Evolutionary conservation across 2,113 vertebrate genomes (phyloP), one percentile per base, ranked within the genome.

Genomic region (Vireo altiloquus): DNA sequence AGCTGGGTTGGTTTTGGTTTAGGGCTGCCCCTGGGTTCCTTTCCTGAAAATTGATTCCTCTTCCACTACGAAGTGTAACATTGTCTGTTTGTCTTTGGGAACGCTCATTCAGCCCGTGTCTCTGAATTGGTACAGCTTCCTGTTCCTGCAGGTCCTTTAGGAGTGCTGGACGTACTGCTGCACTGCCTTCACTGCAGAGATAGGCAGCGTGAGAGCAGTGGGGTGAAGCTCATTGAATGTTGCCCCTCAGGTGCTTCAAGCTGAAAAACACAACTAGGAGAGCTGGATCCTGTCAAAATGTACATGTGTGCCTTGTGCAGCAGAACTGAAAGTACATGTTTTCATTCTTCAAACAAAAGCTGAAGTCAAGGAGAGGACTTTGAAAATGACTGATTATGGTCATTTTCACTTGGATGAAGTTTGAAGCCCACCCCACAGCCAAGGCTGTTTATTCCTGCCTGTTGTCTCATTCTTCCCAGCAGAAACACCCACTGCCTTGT

Each of bases 121-220:
- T 71, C 65, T 1, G 7, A 23, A 44, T 10, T 28, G 24, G 57
- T 85, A 35, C 31, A 39, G 63, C 37, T 75, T 40, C 35, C 49
- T 76, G 11, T 37, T 66, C 40, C 15, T 75, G 70, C 56, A 16
- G 84, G 65, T 52, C 35, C 65, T 64, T 47, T 49, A 49, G 81
- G 37, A 63, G 28, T 3, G 0, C 3, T 54, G 53, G 77, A 11
- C 0, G 0, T 22, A 1, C 47, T 47, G 44, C 56, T 89, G 80
- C 13, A 18, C 46, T 64, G 52, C 65, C 49, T 37, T 65, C 1
- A 1, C 60, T 68, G 69, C 53, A 47, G 9, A 64, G 57, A 10
- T 33, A 46, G 87, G 64, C 19, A 54, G 61, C 0, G 0, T 2
- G 11, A 75, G n/a, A 46, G 37, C 4, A 13, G 33, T n/a, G 39